These are phyloP conservation scores for Notiomystis cincta DNA, from an alignment of 2,113 vertebrate species.

Conservation along the genomic window DNA sequence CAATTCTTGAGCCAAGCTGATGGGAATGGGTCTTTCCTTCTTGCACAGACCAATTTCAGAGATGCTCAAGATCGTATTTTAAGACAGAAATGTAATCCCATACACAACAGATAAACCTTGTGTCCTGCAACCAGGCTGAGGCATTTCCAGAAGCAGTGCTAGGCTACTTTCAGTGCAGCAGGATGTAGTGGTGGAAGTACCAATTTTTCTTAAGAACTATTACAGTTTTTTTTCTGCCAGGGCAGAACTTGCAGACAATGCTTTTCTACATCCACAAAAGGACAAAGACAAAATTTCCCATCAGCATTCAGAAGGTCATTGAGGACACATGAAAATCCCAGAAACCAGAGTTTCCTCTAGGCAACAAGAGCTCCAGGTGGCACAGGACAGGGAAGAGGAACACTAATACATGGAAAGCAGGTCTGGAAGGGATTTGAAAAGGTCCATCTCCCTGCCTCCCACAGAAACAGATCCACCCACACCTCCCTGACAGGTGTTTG, in stretches of 20 bases:
- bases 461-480: neutral
- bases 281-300: neutral
- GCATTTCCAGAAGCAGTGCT: neutral
- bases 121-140: neutral
- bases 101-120: neutral
- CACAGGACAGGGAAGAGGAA: neutral
- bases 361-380: neutral
- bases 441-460: neutral
- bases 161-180: neutral
- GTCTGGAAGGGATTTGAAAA: neutral
- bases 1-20: neutral
- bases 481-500: neutral
- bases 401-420: neutral
- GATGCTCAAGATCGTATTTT: neutral
- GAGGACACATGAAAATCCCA: neutral
- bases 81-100: neutral
- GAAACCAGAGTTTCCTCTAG: neutral
- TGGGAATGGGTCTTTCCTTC: neutral
- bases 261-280: neutral
- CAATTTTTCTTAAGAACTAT: neutral
- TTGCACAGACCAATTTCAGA: neutral
- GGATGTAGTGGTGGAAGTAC: rapidly evolving
- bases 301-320: neutral
- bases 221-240: neutral
- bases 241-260: neutral